Evolutionary conservation across 2,113 vertebrate species (phyloP).

Genomic region (Mobula hypostoma): DNA sequence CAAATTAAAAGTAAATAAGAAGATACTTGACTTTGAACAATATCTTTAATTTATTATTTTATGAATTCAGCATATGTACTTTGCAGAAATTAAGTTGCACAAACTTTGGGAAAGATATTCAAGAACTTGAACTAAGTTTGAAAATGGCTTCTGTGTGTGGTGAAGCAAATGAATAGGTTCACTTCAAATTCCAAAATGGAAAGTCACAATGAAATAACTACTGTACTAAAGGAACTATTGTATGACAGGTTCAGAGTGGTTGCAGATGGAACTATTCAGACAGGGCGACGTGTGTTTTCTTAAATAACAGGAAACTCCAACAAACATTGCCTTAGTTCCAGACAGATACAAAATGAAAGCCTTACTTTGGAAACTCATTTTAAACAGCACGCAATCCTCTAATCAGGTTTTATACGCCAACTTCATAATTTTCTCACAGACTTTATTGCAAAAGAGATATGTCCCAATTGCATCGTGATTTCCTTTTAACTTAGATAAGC

Average conservation of each 20-base stretch:
- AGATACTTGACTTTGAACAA: not conserved
- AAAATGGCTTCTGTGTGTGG: too few relatives aligned
- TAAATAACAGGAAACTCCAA: constrained; percentile 32
- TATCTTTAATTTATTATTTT: not conserved
- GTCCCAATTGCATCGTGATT: not conserved
- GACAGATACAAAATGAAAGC: constrained; percentile 11
- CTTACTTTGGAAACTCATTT: not conserved
- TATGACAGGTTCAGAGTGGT: not conserved
- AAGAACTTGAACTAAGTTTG: not conserved
- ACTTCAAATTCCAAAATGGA: constrained; percentile 4
- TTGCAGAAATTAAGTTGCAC: not conserved
- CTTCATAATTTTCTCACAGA: constrained; percentile 6
- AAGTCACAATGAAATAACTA: not conserved
- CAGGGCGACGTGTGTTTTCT: not conserved
- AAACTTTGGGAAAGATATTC: not conserved
- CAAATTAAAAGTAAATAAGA: not conserved
- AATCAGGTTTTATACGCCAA: not conserved
- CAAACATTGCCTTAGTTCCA: constrained; percentile 31
- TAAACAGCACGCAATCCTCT: not conserved
- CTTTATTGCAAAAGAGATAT: not conserved
- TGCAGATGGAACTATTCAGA: constrained; percentile 20
- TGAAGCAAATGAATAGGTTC: too few relatives aligned
- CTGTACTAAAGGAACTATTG: not conserved
- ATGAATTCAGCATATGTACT: not conserved
- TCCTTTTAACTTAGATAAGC: not conserved